These are phyloP conservation scores for Parus major DNA, from an alignment of 2,113 vertebrate genomes.

Conservation along the genomic window DNA sequence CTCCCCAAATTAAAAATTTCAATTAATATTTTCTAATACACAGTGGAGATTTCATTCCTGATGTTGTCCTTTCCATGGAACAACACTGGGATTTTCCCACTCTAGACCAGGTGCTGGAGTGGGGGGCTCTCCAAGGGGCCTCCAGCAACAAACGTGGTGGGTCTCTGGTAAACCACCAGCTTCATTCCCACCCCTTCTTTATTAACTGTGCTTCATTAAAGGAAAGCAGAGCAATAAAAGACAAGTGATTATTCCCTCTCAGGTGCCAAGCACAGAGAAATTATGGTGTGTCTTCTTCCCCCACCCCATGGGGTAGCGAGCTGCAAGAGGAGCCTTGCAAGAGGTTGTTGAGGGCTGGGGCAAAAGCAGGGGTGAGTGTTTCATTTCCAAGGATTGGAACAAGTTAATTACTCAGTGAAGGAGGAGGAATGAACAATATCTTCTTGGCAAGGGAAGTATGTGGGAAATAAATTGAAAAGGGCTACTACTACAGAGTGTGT, in stretches of 20 bases:
- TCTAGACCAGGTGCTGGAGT: not conserved
- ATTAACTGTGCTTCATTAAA: not conserved
- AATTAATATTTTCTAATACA: not conserved
- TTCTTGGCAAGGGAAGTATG: not conserved
- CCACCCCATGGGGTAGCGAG: not conserved
- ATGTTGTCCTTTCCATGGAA: not conserved
- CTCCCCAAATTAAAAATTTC: constrained; percentile 4
- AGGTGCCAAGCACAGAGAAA: not conserved
- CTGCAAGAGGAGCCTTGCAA: not conserved
- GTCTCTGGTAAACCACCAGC: not conserved
- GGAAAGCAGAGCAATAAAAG: not conserved
- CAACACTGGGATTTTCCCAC: not conserved
- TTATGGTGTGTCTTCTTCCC: not conserved
- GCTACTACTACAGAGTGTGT: not conserved
- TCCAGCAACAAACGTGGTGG: not conserved
- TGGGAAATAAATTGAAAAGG: constrained; percentile 29
- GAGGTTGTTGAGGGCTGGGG: not conserved
- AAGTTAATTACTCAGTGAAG: not conserved
- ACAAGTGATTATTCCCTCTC: not conserved
- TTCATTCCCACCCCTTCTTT: not conserved
- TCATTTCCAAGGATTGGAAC: not conserved
- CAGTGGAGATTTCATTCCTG: not conserved
- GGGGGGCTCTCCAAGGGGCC: not conserved
- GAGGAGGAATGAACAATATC: not conserved
- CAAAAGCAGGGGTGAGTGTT: not conserved